phyloP scores from a whole-genome alignment of 1,140 invertebrate genomes.

The Theocolax elegans region DNA sequence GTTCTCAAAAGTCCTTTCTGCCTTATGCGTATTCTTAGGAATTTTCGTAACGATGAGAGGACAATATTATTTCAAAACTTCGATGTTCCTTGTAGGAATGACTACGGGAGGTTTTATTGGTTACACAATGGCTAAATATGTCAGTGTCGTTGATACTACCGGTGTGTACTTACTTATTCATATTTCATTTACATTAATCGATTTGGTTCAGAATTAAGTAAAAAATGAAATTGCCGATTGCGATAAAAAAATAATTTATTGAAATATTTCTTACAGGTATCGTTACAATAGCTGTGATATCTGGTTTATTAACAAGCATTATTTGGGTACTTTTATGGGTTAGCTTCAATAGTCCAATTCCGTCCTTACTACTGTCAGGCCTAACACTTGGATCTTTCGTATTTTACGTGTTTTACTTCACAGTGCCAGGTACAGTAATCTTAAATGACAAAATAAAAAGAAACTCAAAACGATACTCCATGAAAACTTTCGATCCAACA shows the following conservation, averaged over 20 bases:
- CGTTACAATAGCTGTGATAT: background rate
- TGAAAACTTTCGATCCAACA: background rate
- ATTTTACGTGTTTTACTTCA: constrained; percentile 70
- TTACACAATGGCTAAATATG: constrained; percentile 2
- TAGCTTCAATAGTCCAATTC: constrained; percentile 16
- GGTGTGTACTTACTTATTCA: no score
- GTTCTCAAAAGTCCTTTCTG: background rate
- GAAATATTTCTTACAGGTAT: constrained; percentile 13
- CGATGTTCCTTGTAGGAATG: constrained; percentile 14
- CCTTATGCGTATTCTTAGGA: constrained; percentile 22
- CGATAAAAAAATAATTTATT: background rate
- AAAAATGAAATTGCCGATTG: background rate
- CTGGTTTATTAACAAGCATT: constrained; percentile 4
- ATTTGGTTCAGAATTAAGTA: background rate
- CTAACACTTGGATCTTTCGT: constrained; percentile 69
- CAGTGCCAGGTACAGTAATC: constrained; percentile 66
- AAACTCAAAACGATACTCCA: background rate
- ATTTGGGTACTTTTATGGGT: constrained; percentile 18
- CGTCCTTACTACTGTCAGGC: constrained; percentile 61
- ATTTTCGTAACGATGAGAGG: constrained; percentile 16
- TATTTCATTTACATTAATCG: no score
- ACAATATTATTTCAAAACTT: constrained; percentile 14
- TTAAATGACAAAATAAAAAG: background rate
- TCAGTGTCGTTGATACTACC: background rate
- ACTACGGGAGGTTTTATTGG: constrained; percentile 1